Conservation (phyloP, 2,113 vertebrate species). For the Ariopsis seemanni region DNA sequence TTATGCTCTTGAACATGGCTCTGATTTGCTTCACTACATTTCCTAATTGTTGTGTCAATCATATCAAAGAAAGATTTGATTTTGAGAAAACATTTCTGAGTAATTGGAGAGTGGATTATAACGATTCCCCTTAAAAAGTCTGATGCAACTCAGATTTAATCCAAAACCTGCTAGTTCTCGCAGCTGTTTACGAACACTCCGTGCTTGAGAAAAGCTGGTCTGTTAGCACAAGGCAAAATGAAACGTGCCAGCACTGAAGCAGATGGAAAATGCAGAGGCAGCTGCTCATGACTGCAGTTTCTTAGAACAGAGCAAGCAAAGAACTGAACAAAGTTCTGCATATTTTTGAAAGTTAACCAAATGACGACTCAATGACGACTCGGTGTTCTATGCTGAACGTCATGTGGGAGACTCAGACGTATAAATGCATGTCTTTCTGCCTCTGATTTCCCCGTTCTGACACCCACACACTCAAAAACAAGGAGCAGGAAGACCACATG, state of each 20-base stretch:
- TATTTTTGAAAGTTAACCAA: slow-evolving; percentile 1
- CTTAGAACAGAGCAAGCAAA: background rate
- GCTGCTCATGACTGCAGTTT: slow-evolving; percentile 12
- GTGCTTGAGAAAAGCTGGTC: slow-evolving; percentile 18
- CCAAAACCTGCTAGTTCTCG: slow-evolving; percentile 30
- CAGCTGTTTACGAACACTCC: slow-evolving; percentile 39
- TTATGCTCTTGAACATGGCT: slow-evolving; percentile 10
- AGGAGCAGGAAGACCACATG: slow-evolving; percentile 32
- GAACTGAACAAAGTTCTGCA: background rate
- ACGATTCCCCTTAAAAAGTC: slow-evolving; percentile 16
- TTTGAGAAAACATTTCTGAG: slow-evolving; percentile 30
- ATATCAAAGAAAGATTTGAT: slow-evolving; percentile 47
- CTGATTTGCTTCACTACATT: slow-evolving; percentile 1
- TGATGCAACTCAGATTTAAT: slow-evolving; percentile 38
- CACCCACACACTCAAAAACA: slow-evolving; percentile 29
- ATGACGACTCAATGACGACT: slow-evolving; percentile 8
- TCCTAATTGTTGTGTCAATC: slow-evolving; percentile 37
- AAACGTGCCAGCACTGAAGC: slow-evolving; percentile 31
- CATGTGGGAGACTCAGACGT: slow-evolving; percentile 11
- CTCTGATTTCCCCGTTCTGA: background rate
- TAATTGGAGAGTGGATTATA: slow-evolving; percentile 49
- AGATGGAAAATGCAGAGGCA: slow-evolving; percentile 39
- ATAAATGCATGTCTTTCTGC: slow-evolving; percentile 25
- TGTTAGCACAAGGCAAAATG: slow-evolving; percentile 21
- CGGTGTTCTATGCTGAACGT: background rate